Evolutionary conservation across 1,140 invertebrate genomes (phyloP).

Genomic region (Sycophila sp.): DNA sequence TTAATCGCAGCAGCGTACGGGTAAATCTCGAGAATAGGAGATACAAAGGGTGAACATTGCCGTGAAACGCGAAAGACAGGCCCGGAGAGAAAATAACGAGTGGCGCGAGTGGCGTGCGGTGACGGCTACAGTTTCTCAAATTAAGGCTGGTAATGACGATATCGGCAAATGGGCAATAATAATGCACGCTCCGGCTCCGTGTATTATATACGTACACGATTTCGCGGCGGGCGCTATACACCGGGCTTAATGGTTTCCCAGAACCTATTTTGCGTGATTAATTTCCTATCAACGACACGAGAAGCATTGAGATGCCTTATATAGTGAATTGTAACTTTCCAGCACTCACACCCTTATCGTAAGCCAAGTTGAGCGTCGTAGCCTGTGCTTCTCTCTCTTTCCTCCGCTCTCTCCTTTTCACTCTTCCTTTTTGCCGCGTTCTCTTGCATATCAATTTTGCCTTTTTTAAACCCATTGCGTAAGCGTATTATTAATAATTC

Average conservation of each 20-base stretch:
- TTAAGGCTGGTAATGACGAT: slow-evolving; percentile 51
- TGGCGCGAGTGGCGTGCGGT: no score
- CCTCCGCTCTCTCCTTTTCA: no score
- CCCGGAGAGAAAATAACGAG: no score
- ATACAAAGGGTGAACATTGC: no score
- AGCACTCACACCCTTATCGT: slow-evolving; percentile 49
- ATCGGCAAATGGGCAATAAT: slow-evolving; percentile 41
- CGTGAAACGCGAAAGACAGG: no score
- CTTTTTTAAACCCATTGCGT: slow-evolving; percentile 37
- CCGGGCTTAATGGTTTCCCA: slow-evolving; percentile 60
- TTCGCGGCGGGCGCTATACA: slow-evolving; percentile 31
- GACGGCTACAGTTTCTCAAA: slow-evolving; percentile 38
- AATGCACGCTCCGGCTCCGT: not conserved
- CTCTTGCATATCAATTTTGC: not conserved
- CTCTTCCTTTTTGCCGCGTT: no score
- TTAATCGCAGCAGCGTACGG: no score
- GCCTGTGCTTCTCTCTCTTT: no score
- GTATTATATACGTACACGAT: not conserved
- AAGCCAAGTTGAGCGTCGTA: no score
- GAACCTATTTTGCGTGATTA: slow-evolving; percentile 63
- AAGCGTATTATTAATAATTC: slow-evolving; percentile 47
- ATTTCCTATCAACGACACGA: slow-evolving; percentile 54
- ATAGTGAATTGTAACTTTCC: slow-evolving; percentile 46
- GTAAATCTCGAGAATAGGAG: no score
- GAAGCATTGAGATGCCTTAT: slow-evolving; percentile 9